These are phyloP conservation scores for Meiosimyza decipiens DNA, from an alignment of 2,888 invertebrate species.

Conservation along the genomic window DNA sequence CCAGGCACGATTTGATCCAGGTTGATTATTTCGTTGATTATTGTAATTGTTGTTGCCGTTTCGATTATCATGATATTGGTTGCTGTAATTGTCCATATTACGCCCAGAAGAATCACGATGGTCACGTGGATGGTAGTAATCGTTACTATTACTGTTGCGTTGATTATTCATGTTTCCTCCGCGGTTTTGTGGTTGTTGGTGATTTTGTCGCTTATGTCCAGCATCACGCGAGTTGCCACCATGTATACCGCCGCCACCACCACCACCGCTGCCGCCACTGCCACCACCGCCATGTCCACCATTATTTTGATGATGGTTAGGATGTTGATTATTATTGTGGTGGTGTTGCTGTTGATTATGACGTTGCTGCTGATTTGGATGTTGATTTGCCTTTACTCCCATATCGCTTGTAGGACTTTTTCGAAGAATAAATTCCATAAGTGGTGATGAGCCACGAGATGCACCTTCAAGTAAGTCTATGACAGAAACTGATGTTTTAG, in stretches of 20 bases:
- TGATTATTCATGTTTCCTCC: slow-evolving; percentile 47
- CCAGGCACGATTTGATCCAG: slow-evolving; percentile 58
- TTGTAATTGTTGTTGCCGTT: slow-evolving; percentile 52
- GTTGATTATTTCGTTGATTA: slow-evolving; percentile 61
- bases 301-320: slow-evolving; percentile 52
- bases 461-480: slow-evolving; percentile 69
- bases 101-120: slow-evolving; percentile 64
- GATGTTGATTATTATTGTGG: slow-evolving; percentile 70
- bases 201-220: slow-evolving; percentile 62
- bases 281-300: slow-evolving; percentile 56
- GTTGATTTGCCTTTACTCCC: slow-evolving; percentile 75
- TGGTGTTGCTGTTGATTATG: slow-evolving; percentile 46
- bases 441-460: slow-evolving; percentile 84
- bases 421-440: slow-evolving; percentile 75
- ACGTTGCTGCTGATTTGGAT: slow-evolving; percentile 52
- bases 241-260: slow-evolving; percentile 1
- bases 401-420: slow-evolving; percentile 90
- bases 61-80: slow-evolving; percentile 54
- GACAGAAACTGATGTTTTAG: slow-evolving; percentile 60
- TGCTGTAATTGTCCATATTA: slow-evolving; percentile 59
- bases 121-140: slow-evolving; percentile 60
- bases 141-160: slow-evolving; percentile 49
- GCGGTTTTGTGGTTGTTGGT: slow-evolving; percentile 51
- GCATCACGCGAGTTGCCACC: slow-evolving; percentile 66
- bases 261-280: slow-evolving; percentile 39